Base-by-base conservation (phyloP, 2,888 invertebrate genomes). In the Cynaeus angustus region DNA sequence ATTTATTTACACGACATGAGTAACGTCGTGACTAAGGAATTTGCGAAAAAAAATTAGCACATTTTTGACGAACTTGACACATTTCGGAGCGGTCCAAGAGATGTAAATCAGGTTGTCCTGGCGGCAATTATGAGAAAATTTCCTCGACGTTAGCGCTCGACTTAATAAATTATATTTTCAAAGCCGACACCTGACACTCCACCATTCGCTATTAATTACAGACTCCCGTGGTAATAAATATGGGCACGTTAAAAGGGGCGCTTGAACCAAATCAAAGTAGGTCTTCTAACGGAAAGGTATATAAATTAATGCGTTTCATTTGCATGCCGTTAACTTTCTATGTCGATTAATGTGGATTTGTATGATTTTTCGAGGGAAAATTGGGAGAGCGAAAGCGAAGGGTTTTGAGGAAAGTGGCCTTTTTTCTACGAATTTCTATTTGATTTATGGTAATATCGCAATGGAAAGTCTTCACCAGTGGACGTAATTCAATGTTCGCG, bases 251-350 rank as follows among this genome's bases (percentile, higher is more conserved):
- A 28, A 41, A 50, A n/a, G 62, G 48, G 50, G 62, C 62, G 38
- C 26, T 43, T 21, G 14, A 62, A 62, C 62, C 50, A 62, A 62
- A 62, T 41, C 53, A 48, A 75, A 75, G 71, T 74, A 72, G 75
- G 75, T 74, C 75, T n/a, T n/a, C n/a, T 75, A 75, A 73, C 75
- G 71, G 75, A 75, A 73, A 75, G 68, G 71, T 66, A 70, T 67
- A 73, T 75, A 74, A 75, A 75, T 75, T 74, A 75, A 73, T 72
- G 59, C 72, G 67, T 67, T 75, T 73, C 72, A 74, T 74, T 74
- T 75, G 73, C 75, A 75, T 75, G 75, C 71, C 53, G 67, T 74
- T 75, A 75, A 74, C 75, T 75, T 75, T 75, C 75, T 75, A 74
- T 68, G 66, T 70, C 66, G 56, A 64, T 68, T 55, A 55, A 45